Evolutionary conservation across 2,113 vertebrate species (phyloP), one percentile per base, ranked within the genome.

Genomic region (Indicator maculatus): DNA sequence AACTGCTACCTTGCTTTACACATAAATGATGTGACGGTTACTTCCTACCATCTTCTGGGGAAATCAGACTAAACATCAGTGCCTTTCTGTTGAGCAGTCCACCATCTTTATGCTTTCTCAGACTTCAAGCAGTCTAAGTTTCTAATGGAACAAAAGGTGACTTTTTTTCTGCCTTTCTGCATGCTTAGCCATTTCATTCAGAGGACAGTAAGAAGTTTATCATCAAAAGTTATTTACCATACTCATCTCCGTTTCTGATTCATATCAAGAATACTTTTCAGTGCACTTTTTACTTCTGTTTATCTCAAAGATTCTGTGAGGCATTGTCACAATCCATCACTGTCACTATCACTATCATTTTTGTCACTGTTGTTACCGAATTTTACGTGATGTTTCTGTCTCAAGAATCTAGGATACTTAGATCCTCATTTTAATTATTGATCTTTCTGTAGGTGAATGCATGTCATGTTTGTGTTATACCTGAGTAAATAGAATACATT

Each of bases 81-180:
- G 98, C 98, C 98, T 99, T 98, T 98, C 98, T 98, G 98, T 98
- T 76, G 99, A 99, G 98, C 99, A 99, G 97, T 99, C 99, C 97
- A 99, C 99, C 99, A 98, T 99, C 98, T 99, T 99, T 98, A 99
- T 99, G 99, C 99, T 99, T 97, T 99, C 99, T 97, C 99, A 99
- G 98, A 99, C 99, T 98, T 98, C 99, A 98, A 99, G 98, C 98
- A 98, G 98, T 98, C 98, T 99, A 97, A 99, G 98, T 99, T 99
- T 99, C 98, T 99, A 98, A 98, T 93, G 98, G 98, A 97, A 97
- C 96, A 97, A 97, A 98, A 99, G 99, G 99, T 99, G 99, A 99
- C 94, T 98, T 98, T 98, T 98, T 98, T 98, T 98, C 97, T 98
- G 94, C 97, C 97, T 97, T 97, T 97, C 95, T 97, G 95, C 97